These are phyloP conservation scores for Nudaria mundana DNA, from an alignment of 2,888 invertebrate genomes.

Conservation along the genomic window DNA sequence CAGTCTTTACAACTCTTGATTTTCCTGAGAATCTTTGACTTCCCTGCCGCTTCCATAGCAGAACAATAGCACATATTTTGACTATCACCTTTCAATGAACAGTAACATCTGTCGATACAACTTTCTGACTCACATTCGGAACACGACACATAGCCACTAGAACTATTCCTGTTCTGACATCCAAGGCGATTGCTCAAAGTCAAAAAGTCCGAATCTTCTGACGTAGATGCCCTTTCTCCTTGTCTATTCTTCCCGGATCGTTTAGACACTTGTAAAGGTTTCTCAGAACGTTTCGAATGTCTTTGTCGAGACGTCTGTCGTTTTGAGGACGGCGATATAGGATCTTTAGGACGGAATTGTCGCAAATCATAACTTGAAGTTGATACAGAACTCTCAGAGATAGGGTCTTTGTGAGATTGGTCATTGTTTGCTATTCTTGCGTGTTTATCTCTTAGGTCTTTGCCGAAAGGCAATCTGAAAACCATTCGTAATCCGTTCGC, in stretches of 20 bases:
- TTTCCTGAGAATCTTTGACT: slow-evolving; percentile 53
- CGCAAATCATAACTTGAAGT: slow-evolving; percentile 83
- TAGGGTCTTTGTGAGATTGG: slow-evolving; percentile 56
- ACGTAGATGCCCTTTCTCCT: slow-evolving; percentile 82
- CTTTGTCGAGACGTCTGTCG: slow-evolving; percentile 65
- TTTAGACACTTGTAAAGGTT: slow-evolving; percentile 64
- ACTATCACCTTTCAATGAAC: slow-evolving; percentile 84
- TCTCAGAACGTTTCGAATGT: slow-evolving; percentile 66
- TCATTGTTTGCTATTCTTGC: slow-evolving; percentile 40
- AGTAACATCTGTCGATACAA: slow-evolving; percentile 93
- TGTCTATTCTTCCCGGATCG: slow-evolving; percentile 72
- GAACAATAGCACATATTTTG: slow-evolving; percentile 84
- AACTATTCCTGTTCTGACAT: slow-evolving; percentile 83
- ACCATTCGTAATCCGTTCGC: slow-evolving; percentile 83
- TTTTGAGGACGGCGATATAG: slow-evolving; percentile 62
- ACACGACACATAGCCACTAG: slow-evolving; percentile 90
- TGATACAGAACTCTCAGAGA: slow-evolving; percentile 82
- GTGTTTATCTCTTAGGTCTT: slow-evolving; percentile 62
- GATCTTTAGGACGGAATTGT: slow-evolving; percentile 82
- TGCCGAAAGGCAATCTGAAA: slow-evolving; percentile 82
- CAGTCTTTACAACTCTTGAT: slow-evolving; percentile 71
- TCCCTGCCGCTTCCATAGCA: slow-evolving; percentile 69
- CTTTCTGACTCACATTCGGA: slow-evolving; percentile 95
- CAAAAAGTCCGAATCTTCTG: slow-evolving; percentile 82
- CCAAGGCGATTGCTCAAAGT: slow-evolving; percentile 81